These are phyloP conservation scores for Vidua macroura DNA, from an alignment of 2,113 vertebrate genomes.

Conservation along the genomic window DNA sequence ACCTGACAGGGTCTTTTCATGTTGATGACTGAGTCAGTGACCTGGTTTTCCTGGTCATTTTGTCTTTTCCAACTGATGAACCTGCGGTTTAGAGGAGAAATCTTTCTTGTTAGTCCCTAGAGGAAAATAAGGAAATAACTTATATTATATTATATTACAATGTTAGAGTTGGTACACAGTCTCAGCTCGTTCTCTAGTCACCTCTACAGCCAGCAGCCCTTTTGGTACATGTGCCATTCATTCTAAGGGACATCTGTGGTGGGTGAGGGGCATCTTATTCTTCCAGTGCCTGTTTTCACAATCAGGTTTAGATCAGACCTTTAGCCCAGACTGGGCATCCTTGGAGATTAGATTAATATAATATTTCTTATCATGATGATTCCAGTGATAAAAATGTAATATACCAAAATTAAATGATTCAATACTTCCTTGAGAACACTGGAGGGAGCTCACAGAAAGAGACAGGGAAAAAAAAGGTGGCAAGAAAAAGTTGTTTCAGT, in stretches of 20 bases:
- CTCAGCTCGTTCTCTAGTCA: not conserved
- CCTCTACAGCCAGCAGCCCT: not conserved
- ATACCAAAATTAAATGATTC: not conserved
- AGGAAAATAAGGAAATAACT: not conserved
- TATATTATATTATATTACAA: not conserved
- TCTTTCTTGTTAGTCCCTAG: not conserved
- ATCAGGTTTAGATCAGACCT: not conserved
- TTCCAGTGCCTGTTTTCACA: not conserved
- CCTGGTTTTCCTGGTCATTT: not conserved
- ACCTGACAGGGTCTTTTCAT: not conserved
- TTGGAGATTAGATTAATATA: not conserved
- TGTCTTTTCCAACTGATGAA: not conserved
- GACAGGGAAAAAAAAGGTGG: not conserved
- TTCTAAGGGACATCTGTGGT: not conserved
- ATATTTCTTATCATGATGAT: not conserved
- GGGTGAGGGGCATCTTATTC: not conserved
- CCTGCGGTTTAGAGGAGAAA: not conserved
- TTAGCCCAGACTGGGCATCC: not conserved
- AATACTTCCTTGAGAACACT: slow-evolving; percentile 53
- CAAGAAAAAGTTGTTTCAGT: not conserved
- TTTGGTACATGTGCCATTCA: not conserved
- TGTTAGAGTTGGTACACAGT: not conserved
- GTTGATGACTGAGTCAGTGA: not conserved
- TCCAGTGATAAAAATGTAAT: not conserved
- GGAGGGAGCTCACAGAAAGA: slow-evolving; percentile 71